These are phyloP conservation scores for Coreoperca whiteheadi DNA, from an alignment of 2,113 vertebrate species.

Conservation along the genomic window DNA sequence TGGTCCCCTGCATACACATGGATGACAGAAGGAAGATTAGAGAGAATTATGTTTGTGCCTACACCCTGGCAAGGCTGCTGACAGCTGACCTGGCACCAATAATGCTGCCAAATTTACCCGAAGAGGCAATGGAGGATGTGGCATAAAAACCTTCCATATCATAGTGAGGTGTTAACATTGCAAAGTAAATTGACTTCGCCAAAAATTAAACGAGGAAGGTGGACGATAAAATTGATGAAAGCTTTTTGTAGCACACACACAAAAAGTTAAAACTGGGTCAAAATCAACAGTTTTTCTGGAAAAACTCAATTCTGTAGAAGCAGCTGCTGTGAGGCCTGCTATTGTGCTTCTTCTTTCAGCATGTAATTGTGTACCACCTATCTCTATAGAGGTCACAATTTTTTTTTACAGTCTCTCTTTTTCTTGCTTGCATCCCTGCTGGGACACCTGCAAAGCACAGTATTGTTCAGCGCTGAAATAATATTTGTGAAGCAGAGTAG, in stretches of 20 bases:
- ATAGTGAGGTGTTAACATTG: constrained; percentile 45
- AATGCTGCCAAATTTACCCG: constrained; percentile 60
- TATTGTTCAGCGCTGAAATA: constrained; percentile 51
- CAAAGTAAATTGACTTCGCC: constrained; percentile 27
- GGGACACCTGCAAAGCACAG: constrained; percentile 72
- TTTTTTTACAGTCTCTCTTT: constrained; percentile 38
- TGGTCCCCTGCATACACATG: constrained; percentile 74
- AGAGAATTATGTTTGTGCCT: constrained; percentile 81
- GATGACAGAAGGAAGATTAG: constrained; percentile 83
- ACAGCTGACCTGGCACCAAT: constrained; percentile 76
- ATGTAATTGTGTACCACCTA: constrained; percentile 59
- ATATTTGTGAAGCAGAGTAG: constrained; percentile 66
- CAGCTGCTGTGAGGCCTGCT: constrained; percentile 43
- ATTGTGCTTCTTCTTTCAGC: constrained; percentile 55
- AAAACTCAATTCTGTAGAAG: constrained; percentile 51
- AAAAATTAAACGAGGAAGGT: constrained; percentile 22
- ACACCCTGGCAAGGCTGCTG: constrained; percentile 76
- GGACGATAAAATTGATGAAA: constrained; percentile 1
- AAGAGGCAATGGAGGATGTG: constrained; percentile 45
- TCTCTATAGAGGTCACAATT: constrained; percentile 36
- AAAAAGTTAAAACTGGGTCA: constrained; percentile 43
- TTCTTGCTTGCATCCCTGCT: constrained; percentile 54
- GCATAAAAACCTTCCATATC: constrained; percentile 55
- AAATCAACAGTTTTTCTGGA: constrained; percentile 36
- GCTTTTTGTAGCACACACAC: constrained; percentile 7